Base-by-base conservation (phyloP, 2,888 invertebrate species). In the Agriopis leucophaearia region DNA sequence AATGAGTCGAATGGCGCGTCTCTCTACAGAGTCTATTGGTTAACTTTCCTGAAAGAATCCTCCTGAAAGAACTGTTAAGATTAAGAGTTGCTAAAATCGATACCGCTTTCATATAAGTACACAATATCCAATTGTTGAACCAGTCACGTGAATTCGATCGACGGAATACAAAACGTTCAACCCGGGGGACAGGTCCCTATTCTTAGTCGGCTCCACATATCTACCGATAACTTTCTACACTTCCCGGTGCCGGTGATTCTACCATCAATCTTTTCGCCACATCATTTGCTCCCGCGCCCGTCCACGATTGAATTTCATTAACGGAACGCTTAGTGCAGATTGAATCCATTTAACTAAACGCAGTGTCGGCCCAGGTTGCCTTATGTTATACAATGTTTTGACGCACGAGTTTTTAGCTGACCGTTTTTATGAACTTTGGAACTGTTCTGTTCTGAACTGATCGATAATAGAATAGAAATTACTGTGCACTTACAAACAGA, bases 301-400 rank as follows among this genome's bases (percentile, higher is more conserved):
- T 83, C 86, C 84, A 80, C 91, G 91, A 93, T 94, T 93, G 93
- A 92, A 92, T 93, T 93, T 92, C 93, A 93, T 93, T 94, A 94
- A 91, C 89, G 89, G 84, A 92, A 88, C 93, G 93, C 92, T 93
- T 93, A 93, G 92, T 89, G 87, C 89, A 89, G 90, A 93, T 93
- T 93, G 92, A 89, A 92, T 91, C 92, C 87, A 92, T 93, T 93
- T 90, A 90, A 92, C 86, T 90, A 90, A 69, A 90, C 88, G 86
- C 85, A 86, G 80, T 86, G 83, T 86, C 87, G 85, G 82, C 82
- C 81, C 72, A 73, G 80, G 80, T 81, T 80, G 77, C 79, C 77
- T 80, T 81, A 79, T 84, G 84, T 84, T 82, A 76, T 81, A 77
- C 76, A 80, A 52, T 44, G 44, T 35, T 27, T 64, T 48, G 59